Evolutionary conservation across 2,113 vertebrate genomes (phyloP), one percentile per base, ranked within the genome.

Genomic region (Prochilodus magdalenae): DNA sequence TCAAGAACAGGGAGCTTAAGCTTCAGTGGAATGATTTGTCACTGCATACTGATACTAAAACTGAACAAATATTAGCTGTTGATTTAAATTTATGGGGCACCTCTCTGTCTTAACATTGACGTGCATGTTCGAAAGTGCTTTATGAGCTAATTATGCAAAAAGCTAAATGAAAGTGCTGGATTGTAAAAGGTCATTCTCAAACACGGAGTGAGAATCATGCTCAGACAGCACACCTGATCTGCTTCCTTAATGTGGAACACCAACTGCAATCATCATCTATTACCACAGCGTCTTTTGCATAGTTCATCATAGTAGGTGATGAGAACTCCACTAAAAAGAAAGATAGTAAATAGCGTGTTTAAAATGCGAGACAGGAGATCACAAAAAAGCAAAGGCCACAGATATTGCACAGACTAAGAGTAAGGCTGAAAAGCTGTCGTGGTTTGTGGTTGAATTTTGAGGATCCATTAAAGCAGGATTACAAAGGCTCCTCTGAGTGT

Each of bases 141-240:
- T 73, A 81, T 73, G 74, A 80, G 67, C 57, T 81, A 81, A 81
- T 77, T 83, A 77, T 63, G 65, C 78, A 70, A 77, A 75, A 76
- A 60, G 22, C 36, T 62, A 79, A 70, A 69, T 63, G 59, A 77
- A 82, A 59, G 63, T 65, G 82, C 62, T 47, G n/a, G 53, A n/a
- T 57, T 81, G 24, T 67, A 51, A 86, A 83, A 86, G 71, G 70
- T 72, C 77, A 82, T 26, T 70, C 55, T 76, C 57, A 33, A 67
- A 44, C 29, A 5, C 65, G 62, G n/a, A 80, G 20, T 10, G 29
- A 55, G 55, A 51, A 63, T 33, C 76, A 55, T 47, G n/a, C 3
- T 20, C 44, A 49, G 26, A 27, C 26, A n/a, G n/a, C 16, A 71
- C 59, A 57, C 73, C 49, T 74, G 24, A 83, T 27, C 27, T 36